These are phyloP conservation scores for Blastobasis lacticolella DNA, from an alignment of 2,888 invertebrate species.

Conservation along the genomic window DNA sequence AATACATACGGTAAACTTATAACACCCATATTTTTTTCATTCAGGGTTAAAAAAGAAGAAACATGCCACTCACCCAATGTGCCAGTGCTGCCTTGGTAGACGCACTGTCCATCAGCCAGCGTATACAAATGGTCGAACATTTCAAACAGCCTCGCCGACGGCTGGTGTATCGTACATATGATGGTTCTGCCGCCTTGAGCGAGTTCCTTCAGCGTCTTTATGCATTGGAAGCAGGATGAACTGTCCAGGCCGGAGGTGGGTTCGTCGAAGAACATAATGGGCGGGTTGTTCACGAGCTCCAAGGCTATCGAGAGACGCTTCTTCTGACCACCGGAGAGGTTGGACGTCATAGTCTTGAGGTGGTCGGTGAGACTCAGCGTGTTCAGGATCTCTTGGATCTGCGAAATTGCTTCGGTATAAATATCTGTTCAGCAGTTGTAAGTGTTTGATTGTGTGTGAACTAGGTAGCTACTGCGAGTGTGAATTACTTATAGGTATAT, in stretches of 20 bases:
- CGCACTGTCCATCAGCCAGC: conserved; percentile 94
- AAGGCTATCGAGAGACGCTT: conserved; percentile 95
- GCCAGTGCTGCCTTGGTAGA: conserved; percentile 92
- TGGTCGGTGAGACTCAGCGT: conserved; percentile 91
- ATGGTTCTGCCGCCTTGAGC: conserved; percentile 94
- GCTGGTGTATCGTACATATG: conserved; percentile 97
- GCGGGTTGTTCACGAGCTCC: conserved; percentile 96
- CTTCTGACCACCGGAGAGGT: conserved; percentile 95
- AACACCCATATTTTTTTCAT: no score
- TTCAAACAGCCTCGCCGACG: conserved; percentile 95
- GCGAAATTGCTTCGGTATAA: conserved; percentile 19
- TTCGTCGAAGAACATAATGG: conserved; percentile 98
- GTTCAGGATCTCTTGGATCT: conserved; percentile 95
- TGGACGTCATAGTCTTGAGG: conserved; percentile 90
- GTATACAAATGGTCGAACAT: conserved; percentile 98
- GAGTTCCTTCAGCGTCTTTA: conserved; percentile 89
- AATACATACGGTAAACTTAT: no score
- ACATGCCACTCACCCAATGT: conserved; percentile 79
- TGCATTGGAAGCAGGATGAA: conserved; percentile 95
- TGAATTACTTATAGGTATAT: no score
- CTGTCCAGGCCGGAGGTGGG: conserved; percentile 97
- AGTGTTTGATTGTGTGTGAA: no score
- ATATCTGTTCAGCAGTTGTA: no score
- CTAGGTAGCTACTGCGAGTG: no score
- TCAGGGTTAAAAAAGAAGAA: not conserved